These are phyloP conservation scores for Leucophora obtusa DNA, from an alignment of 2,888 invertebrate genomes.

Conservation along the genomic window DNA sequence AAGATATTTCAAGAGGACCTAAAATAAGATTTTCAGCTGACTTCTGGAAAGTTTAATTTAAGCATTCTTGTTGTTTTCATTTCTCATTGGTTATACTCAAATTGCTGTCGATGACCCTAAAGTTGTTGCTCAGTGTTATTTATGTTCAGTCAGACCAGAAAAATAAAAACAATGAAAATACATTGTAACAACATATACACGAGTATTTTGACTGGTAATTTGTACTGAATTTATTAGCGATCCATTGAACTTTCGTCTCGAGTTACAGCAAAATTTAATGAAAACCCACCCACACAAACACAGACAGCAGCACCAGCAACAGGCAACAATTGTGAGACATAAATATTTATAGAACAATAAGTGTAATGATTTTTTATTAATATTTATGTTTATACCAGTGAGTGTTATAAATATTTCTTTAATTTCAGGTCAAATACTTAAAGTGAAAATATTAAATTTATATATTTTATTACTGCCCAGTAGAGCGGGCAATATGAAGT, in stretches of 20 bases:
- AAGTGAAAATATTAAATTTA: neutral
- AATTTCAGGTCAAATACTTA: conserved; percentile 35
- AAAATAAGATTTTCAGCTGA: too few species aligned
- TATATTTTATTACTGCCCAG: neutral
- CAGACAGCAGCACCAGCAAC: neutral
- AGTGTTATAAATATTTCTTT: conserved; percentile 10
- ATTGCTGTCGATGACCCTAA: too few species aligned
- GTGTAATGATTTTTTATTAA: conserved; percentile 39
- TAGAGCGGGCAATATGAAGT: too few species aligned
- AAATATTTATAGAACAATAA: conserved; percentile 2
- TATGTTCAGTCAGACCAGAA: neutral
- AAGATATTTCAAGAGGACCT: too few species aligned
- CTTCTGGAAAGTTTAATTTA: too few species aligned
- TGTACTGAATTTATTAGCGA: conserved; percentile 40
- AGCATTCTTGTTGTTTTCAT: too few species aligned
- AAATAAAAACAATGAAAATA: neutral
- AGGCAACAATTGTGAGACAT: conserved; percentile 9
- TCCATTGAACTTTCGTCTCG: conserved; percentile 36
- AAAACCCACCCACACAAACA: neutral
- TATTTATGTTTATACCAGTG: conserved; percentile 31
- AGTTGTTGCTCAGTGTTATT: neutral
- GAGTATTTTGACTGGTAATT: conserved; percentile 9
- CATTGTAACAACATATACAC: neutral
- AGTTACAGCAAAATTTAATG: neutral
- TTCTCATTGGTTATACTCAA: too few species aligned